Base-by-base conservation (phyloP, 2,797 vertebrate genomes). In the Aulostomus chinensis region DNA sequence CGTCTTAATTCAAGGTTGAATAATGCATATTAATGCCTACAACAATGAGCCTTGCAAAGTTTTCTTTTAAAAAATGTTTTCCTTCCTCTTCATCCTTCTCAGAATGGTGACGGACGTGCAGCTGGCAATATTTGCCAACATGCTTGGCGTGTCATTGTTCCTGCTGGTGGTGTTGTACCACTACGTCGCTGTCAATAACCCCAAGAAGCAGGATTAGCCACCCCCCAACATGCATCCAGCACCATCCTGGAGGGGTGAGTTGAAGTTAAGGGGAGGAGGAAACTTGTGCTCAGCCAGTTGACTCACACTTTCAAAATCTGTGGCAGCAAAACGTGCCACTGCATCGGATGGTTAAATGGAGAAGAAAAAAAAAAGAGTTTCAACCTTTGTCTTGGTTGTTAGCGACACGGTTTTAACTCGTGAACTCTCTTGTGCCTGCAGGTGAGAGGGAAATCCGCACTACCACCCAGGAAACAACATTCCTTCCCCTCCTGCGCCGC, bases 91-190 rank as follows among this genome's bases (percentile, higher is more conserved):
- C 24, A 1, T 62, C 10, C 18, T 18, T 39, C 25, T 26, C 88
- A 96, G 93, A 76, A 98, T 98, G 96, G 94, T 98, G 85, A 98
- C 96, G 0, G 96, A 98, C 73, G 95, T 98, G 75, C 96, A 98
- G 76, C 92, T 98, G 80, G 96, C 96, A 41, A 97, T 98, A 65
- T 98, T 98, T 40, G 96, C 96, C 88, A 98, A 98, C 89, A 96
- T 98, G 94, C 89, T 98, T 76, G 96, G 96, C 31, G 95, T 98
- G 30, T 98, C 96, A 8, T 92, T 98, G 37, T 98, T 98, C 88
- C 78, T 98, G 25, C 90, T 98, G 9, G 96, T 98, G 9, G 95
- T 98, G 1, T 87, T 98, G 9, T 98, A 98, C 74, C 96, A 98
- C 85, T 98, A 98, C 9, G 96, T 98, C 70, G 94, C 96, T n/a